Evolutionary conservation across 2,888 invertebrate genomes (phyloP).

Genomic region (Syritta pipiens): DNA sequence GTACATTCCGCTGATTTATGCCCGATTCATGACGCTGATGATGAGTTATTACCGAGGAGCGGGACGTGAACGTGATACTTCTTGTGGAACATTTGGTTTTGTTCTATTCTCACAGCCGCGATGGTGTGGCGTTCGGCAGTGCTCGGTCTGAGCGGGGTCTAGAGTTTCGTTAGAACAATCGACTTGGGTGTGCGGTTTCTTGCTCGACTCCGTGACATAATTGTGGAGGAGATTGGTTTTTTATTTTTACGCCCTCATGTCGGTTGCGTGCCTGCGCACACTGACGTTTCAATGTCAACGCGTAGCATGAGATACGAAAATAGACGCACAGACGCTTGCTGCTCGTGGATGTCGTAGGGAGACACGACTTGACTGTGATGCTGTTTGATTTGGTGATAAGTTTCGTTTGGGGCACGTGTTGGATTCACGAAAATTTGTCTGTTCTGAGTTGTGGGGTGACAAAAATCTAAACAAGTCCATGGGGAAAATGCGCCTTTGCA

Average conservation of each 20-base stretch:
- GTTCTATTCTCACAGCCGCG: not conserved
- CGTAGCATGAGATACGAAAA: not conserved
- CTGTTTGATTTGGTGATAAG: no score
- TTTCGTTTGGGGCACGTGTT: no score
- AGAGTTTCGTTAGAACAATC: conserved; percentile 13
- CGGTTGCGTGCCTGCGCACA: not conserved
- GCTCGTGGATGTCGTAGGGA: no score
- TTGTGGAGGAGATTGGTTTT: not conserved
- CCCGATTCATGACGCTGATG: not conserved
- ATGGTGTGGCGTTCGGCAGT: not conserved
- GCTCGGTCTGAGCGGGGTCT: no score
- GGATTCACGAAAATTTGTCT: no score
- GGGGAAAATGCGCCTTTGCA: no score
- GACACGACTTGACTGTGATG: no score
- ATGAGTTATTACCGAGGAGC: conserved; percentile 24
- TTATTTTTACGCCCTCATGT: not conserved
- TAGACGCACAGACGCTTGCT: no score
- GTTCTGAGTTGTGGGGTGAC: no score
- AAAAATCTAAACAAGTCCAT: no score
- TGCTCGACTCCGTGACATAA: conserved; percentile 1
- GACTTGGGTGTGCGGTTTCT: not conserved
- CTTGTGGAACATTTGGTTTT: not conserved
- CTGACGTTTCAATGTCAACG: conserved; percentile 28
- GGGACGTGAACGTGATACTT: conserved; percentile 23
- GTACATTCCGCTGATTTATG: conserved; percentile 7